These are phyloP conservation scores for Amiota mariae DNA, from an alignment of 2,888 invertebrate species.

Conservation along the genomic window DNA sequence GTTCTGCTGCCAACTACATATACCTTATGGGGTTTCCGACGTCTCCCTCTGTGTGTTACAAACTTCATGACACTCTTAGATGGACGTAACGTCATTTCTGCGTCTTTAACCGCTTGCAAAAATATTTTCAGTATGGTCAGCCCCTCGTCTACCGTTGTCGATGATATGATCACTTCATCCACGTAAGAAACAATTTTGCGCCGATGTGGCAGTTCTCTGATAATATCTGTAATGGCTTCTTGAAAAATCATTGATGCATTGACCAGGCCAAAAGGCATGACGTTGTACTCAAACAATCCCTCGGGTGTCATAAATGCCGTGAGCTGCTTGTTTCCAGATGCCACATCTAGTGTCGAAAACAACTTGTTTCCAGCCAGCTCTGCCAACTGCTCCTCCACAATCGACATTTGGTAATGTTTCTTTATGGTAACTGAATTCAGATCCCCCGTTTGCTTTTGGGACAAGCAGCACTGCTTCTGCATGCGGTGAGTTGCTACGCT, in stretches of 20 bases:
- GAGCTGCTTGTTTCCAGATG: background rate
- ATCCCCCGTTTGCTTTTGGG: constrained; percentile 37
- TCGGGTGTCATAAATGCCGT: background rate
- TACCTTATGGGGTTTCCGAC: no score
- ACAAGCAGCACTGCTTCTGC: constrained; percentile 41
- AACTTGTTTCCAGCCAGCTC: constrained; percentile 47
- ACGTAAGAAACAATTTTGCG: background rate
- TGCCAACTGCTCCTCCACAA: constrained; percentile 34
- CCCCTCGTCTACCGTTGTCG: no score
- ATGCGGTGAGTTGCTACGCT: constrained; percentile 37
- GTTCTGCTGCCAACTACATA: no score
- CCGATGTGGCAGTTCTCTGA: background rate
- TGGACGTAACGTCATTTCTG: no score
- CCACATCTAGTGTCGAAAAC: constrained; percentile 59
- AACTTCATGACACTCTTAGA: no score
- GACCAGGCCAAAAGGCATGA: constrained; percentile 7
- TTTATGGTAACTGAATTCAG: constrained; percentile 35
- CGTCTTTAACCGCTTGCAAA: no score
- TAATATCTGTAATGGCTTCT: constrained; percentile 23
- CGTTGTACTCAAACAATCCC: constrained; percentile 1
- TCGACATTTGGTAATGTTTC: constrained; percentile 37
- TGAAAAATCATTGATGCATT: constrained; percentile 59
- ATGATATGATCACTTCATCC: no score
- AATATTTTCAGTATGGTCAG: no score
- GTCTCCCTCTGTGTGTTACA: no score